Evolutionary conservation across 2,797 vertebrate genomes (phyloP).

Genomic region (Austrolebias charrua): DNA sequence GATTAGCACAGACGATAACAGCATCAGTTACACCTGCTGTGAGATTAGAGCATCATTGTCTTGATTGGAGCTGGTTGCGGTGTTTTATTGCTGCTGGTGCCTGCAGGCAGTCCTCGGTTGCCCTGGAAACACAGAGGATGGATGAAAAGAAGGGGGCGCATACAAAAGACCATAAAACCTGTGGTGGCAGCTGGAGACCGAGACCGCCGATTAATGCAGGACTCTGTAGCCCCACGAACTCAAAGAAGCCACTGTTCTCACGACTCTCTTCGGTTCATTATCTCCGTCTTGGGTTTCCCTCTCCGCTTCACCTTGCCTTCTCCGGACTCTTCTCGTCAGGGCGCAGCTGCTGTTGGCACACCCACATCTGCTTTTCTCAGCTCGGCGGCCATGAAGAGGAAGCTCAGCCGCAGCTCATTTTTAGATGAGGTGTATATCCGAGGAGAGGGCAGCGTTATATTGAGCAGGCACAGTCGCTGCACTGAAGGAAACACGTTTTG

Average conservation of each 20-base stretch:
- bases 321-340: constrained; percentile 35
- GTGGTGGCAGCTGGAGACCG: constrained; percentile 75
- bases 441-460: constrained; percentile 4
- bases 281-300: constrained; percentile 60
- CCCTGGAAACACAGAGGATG: constrained; percentile 77
- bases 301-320: constrained; percentile 34
- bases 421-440: constrained; percentile 12
- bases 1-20: not conserved
- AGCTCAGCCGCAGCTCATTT: constrained; percentile 17
- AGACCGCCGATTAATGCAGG: constrained; percentile 48
- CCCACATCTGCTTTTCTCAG: constrained; percentile 61
- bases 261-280: constrained; percentile 26
- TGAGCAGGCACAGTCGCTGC: constrained; percentile 6
- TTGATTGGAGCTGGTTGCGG: constrained; percentile 18
- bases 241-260: constrained; percentile 58
- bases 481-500: not conserved
- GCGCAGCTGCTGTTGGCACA: constrained; percentile 65
- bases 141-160: constrained; percentile 62
- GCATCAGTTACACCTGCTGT: not conserved
- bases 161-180: constrained; percentile 71
- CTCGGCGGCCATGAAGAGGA: constrained; percentile 48
- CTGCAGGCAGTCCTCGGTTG: constrained; percentile 64
- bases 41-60: constrained; percentile 4
- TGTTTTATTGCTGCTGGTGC: constrained; percentile 35
- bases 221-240: constrained; percentile 20